These are phyloP conservation scores for Erpornis zantholeuca DNA, from an alignment of 2,113 vertebrate species.

Conservation along the genomic window DNA sequence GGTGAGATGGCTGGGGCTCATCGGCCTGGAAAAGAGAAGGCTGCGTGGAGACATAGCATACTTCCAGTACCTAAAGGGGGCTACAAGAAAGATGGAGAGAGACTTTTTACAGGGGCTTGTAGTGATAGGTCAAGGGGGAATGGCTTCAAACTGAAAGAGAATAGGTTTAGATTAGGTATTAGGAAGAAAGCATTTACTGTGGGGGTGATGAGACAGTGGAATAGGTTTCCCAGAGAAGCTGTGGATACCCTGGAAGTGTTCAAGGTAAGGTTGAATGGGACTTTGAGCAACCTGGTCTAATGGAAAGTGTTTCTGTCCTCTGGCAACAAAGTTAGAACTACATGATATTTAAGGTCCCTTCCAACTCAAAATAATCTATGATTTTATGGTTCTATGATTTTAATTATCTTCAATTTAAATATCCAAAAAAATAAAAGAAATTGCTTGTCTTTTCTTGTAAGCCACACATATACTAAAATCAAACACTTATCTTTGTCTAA, in stretches of 20 bases:
- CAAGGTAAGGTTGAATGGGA: too few relatives aligned
- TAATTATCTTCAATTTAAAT: background rate
- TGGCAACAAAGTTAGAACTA: background rate
- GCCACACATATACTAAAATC: background rate
- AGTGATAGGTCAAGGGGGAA: background rate
- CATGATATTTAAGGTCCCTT: background rate
- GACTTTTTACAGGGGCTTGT: background rate
- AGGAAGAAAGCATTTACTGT: background rate
- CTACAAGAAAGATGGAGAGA: background rate
- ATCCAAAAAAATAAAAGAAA: rapidly evolving
- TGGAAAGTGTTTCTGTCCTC: background rate
- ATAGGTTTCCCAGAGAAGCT: background rate
- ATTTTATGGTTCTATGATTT: background rate
- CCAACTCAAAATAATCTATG: background rate
- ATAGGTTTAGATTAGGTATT: background rate
- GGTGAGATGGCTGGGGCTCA: background rate
- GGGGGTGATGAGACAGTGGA: background rate
- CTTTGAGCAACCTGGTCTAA: background rate
- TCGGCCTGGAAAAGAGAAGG: background rate
- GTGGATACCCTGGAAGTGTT: background rate
- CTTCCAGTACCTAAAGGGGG: background rate
- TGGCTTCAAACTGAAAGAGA: background rate
- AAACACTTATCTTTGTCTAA: background rate
- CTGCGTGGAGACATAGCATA: background rate
- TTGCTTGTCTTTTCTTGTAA: background rate